Evolutionary conservation across 2,113 vertebrate species (phyloP).

Genomic region (Clarias gariepinus): DNA sequence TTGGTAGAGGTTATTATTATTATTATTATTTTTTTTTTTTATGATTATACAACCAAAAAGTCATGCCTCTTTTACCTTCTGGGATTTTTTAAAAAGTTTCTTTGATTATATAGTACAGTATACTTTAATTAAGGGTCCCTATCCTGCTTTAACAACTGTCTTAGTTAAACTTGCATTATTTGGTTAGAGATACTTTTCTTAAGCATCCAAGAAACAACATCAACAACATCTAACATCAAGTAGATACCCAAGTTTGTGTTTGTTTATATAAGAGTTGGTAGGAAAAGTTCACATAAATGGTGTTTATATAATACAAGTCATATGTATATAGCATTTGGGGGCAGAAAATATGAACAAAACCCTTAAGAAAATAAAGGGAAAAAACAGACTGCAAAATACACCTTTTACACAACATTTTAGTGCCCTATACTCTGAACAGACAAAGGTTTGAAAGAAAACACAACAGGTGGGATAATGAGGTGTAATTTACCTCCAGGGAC

Average conservation of each 20-base stretch:
- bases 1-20: neutral
- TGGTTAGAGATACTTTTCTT: constrained; percentile 17
- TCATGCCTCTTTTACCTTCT: neutral
- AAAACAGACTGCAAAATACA: neutral
- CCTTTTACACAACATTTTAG: neutral
- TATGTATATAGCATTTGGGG: constrained; percentile 33
- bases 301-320: constrained; percentile 59
- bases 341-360: neutral
- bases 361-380: too few species aligned
- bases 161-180: constrained; percentile 20
- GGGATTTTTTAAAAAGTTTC: neutral
- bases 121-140: neutral
- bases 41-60: neutral
- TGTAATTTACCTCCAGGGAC: neutral
- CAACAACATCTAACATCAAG: too few species aligned
- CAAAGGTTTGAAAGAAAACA: neutral
- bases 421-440: neutral
- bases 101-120: neutral
- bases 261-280: constrained; percentile 56
- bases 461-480: constrained; percentile 12
- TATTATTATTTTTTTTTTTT: neutral
- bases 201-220: too few species aligned
- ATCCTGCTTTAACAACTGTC: constrained; percentile 9
- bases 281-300: constrained; percentile 62
- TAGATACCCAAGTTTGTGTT: constrained; percentile 34